Base-by-base conservation (phyloP, 2,888 invertebrate genomes). In the Xestobium rufovillosum region DNA sequence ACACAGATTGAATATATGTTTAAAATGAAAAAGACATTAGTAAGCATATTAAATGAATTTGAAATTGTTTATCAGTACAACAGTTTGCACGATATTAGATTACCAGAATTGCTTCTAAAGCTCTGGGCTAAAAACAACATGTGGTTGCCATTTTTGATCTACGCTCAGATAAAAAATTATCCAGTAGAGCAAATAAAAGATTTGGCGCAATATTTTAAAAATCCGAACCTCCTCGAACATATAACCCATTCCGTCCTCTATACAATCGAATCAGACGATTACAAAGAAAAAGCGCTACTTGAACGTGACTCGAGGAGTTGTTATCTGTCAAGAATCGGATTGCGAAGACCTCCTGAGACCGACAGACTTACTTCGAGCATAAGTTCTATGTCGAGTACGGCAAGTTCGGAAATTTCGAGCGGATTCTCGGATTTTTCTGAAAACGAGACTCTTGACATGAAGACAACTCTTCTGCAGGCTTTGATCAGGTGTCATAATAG, bases 71-170 rank as follows among this genome's bases (percentile, higher is more conserved):
- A 78, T 1, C 72, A 73, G 55, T 79, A 80, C 59, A 73, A 78
- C 1, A 61, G 64, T 43, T 54, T 71, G 25, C 77, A 78, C 47
- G 70, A 72, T 43, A 56, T 76, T 19, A 65, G 70, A 3, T 57
- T 77, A 25, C 81, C 82, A 1, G 72, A 73, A 44, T 53, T 61
- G 44, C 73, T 80, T 48, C 57, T 83, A 14, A 70, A 66, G 38
- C 65, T 73, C 49, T 78, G 79, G 43, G 76, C 81, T 0, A 61
- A 60, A 11, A 59, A 65, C 1, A 73, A 82, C 57, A 69, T 75
- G 34, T 86, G 85, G 83, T 75, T 84, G 54, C 75, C 76, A 32
- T 78, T 85, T 52, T 57, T 83, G 9, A 61, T 83, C 13, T 73
- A 79, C 25, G 72, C 77, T 1, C 80, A 86, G 49, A 73, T 81